phyloP scores from a whole-genome alignment of 2,113 vertebrate species.

The Stigmatopora argus region DNA sequence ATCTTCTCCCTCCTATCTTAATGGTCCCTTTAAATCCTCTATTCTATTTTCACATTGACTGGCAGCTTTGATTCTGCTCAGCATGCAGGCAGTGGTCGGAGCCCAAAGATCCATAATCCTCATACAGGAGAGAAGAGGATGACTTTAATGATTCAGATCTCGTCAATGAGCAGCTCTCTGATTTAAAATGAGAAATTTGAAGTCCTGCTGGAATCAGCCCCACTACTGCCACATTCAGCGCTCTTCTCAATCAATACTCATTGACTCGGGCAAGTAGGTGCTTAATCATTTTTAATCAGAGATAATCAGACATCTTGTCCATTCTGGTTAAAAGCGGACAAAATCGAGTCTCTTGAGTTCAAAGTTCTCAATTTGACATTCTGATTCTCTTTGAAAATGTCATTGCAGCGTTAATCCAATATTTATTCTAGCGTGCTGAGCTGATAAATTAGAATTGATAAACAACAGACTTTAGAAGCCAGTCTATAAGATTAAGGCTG shows the following conservation, averaged over 20 bases:
- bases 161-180: slow-evolving; percentile 69
- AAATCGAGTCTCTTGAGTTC: slow-evolving; percentile 50
- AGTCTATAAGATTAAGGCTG: slow-evolving; percentile 12
- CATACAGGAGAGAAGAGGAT: slow-evolving; percentile 62
- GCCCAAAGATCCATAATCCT: slow-evolving; percentile 63
- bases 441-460: slow-evolving; percentile 7
- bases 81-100: slow-evolving; percentile 55
- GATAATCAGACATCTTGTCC: slow-evolving; percentile 75
- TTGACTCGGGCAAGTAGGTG: slow-evolving; percentile 71
- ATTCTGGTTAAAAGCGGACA: slow-evolving; percentile 59
- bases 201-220: slow-evolving; percentile 59
- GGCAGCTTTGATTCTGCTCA: slow-evolving; percentile 51
- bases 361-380: slow-evolving; percentile 56
- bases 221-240: slow-evolving; percentile 58
- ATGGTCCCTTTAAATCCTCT: slow-evolving; percentile 47
- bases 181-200: slow-evolving; percentile 71
- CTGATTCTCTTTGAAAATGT: slow-evolving; percentile 44
- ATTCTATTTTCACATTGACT: slow-evolving; percentile 44
- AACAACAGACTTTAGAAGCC: slow-evolving; percentile 17
- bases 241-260: slow-evolving; percentile 69
- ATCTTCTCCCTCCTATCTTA: slow-evolving; percentile 24
- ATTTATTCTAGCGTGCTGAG: slow-evolving; percentile 9
- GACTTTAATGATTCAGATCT: slow-evolving; percentile 71
- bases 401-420: slow-evolving; percentile 37
- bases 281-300: slow-evolving; percentile 80